Percentiles rank a stretch among this genome's conserved stretches.
Evolutionary conservation across 1,140 invertebrate species (phyloP).

Genomic region (Pseudomyrmex gracilis): DNA sequence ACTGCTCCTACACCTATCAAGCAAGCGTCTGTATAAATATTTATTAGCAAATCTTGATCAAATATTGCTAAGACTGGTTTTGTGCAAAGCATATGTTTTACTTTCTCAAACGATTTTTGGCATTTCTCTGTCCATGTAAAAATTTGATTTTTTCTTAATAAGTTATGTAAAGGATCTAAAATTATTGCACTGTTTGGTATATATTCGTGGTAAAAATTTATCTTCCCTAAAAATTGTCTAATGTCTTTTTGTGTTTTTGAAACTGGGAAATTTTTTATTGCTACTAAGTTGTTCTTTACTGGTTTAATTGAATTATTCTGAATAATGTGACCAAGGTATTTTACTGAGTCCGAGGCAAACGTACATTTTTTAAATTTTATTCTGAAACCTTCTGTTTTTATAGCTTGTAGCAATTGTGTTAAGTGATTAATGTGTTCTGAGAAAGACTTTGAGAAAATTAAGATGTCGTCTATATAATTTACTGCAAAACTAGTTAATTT

Average conservation of each 20-base stretch:
- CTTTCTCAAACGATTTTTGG: slow-evolving; percentile 63
- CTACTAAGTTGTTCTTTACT: background rate
- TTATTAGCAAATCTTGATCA: slow-evolving; percentile 18
- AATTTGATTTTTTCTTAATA: too few relatives aligned
- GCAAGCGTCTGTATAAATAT: slow-evolving; percentile 31
- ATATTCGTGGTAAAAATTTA: too few relatives aligned
- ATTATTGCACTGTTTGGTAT: too few relatives aligned
- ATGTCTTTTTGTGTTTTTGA: background rate
- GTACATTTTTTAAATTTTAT: background rate
- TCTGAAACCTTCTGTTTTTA: slow-evolving; percentile 17
- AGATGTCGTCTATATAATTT: background rate
- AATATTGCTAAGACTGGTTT: slow-evolving; percentile 37
- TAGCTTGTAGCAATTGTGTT: background rate
- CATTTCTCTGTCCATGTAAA: slow-evolving; percentile 64
- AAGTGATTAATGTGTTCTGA: background rate
- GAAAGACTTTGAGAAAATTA: background rate
- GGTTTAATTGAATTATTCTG: background rate
- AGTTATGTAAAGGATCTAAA: too few relatives aligned
- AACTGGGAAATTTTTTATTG: background rate
- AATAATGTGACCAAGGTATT: background rate
- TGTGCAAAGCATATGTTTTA: slow-evolving; percentile 57
- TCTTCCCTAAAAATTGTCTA: too few relatives aligned
- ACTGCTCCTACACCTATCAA: slow-evolving; percentile 25
- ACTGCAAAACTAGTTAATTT: background rate
- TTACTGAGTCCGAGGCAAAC: background rate